A percentile compares a stretch with the other conserved stretches of the same genome.
Conservation (phyloP, 2,888 invertebrate genomes). For the Phyto melanocephala region DNA sequence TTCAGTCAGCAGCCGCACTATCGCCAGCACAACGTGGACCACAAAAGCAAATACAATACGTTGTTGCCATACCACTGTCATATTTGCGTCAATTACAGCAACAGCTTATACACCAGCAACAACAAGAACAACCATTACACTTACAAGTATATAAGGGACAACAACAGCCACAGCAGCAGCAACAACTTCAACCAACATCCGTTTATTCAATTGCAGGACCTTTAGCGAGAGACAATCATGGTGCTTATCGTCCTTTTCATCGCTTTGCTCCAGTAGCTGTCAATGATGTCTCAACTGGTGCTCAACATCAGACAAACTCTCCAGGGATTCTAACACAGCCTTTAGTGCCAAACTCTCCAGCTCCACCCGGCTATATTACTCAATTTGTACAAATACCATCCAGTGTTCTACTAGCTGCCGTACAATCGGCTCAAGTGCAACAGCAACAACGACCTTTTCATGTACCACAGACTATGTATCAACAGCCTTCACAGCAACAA, state of each 20-base stretch:
- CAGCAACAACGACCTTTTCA: slow-evolving; percentile 5
- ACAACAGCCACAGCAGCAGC: slow-evolving; percentile 40
- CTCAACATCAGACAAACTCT: slow-evolving; percentile 28
- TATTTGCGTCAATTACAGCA: slow-evolving; percentile 74
- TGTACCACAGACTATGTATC: slow-evolving; percentile 30
- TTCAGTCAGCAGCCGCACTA: slow-evolving; percentile 8
- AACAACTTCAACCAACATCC: slow-evolving; percentile 34
- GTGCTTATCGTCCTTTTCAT: slow-evolving; percentile 69
- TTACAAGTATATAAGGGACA: slow-evolving; percentile 38
- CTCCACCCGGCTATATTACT: slow-evolving; percentile 60
- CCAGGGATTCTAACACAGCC: background rate
- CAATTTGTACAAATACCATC: slow-evolving; percentile 72
- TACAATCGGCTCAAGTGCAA: slow-evolving; percentile 63
- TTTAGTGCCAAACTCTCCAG: background rate
- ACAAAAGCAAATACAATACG: slow-evolving; percentile 72
- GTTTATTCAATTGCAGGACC: slow-evolving; percentile 68
- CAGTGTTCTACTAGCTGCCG: slow-evolving; percentile 69
- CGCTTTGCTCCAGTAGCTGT: slow-evolving; percentile 48
- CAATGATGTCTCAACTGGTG: slow-evolving; percentile 60
- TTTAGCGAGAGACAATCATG: slow-evolving; percentile 72
- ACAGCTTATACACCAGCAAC: slow-evolving; percentile 65
- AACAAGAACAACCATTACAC: slow-evolving; percentile 57
- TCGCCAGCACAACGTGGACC: slow-evolving; percentile 39
- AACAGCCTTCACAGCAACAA: slow-evolving; percentile 31
- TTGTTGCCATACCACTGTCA: slow-evolving; percentile 75